Evolutionary conservation across 2,888 invertebrate species (phyloP).

Genomic region (Parapristionchus giblindavisi): DNA sequence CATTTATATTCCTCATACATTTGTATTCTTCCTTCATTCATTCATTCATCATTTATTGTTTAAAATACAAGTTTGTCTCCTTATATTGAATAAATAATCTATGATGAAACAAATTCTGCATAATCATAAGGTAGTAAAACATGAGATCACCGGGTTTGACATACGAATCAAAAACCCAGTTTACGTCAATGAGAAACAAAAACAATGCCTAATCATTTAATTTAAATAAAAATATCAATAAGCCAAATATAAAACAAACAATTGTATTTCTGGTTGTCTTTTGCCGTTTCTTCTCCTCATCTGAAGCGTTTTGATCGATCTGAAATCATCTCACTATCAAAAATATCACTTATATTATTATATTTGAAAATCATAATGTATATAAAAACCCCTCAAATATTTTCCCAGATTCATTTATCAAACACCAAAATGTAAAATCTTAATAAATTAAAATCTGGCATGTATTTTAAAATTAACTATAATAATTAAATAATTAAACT

Average conservation of each 20-base stretch:
- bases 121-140: too few relatives aligned
- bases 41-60: too few relatives aligned
- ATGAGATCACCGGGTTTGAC: too few relatives aligned
- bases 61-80: too few relatives aligned
- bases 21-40: too few relatives aligned
- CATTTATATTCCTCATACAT: not conserved
- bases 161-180: too few relatives aligned
- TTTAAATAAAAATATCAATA: not conserved
- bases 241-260: not conserved
- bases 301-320: slow-evolving; percentile 42
- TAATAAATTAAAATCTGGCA: not conserved
- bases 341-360: not conserved
- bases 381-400: too few relatives aligned
- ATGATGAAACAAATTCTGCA: too few relatives aligned
- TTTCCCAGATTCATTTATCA: too few relatives aligned
- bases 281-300: slow-evolving; percentile 56
- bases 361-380: too few relatives aligned
- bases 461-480: not conserved
- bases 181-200: too few relatives aligned
- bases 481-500: not conserved
- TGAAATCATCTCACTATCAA: not conserved
- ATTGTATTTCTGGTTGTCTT: slow-evolving; percentile 60
- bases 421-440: not conserved
- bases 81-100: too few relatives aligned
- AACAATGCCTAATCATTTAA: not conserved